Base-by-base conservation (phyloP, 2,797 vertebrate genomes). In the Decapterus maruadsi region DNA sequence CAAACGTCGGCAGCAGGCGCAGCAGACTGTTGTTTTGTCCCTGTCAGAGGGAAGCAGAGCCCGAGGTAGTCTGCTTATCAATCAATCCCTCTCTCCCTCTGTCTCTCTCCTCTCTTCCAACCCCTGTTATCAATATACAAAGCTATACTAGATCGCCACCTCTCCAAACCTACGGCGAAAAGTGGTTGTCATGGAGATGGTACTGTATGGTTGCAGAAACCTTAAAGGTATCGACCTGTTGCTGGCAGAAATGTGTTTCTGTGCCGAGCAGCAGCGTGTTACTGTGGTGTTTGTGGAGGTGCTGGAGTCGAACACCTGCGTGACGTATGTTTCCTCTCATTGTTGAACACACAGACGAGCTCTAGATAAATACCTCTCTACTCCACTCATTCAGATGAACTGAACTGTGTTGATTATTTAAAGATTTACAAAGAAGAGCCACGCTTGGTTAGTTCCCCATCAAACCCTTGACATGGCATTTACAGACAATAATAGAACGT, bases 31-130 rank as follows among this genome's bases (percentile, higher is more conserved):
- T 95, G 94, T 94, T 96, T 96, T 95, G 95, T 96, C 95, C 94
- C 95, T 95, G 96, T 97, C 95, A 95, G 88, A 95, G 89, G 85
- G 74, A 85, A 86, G 88, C 93, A 93, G 86, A 95, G 93, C 95
- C 94, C 90, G 95, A 95, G 95, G 94, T 95, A 96, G 95, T 95
- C 95, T 95, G 95, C 94, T 96, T 96, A 97, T 98, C 97, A 97
- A 96, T 98, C 96, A 97, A 80, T 92, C 89, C 90, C 89, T 90
- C 90, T 80, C 76, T 76, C 31, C 5, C 31, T 34, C 31, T 34
- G 4, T 34, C 4, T 34, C 31, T 34, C 31, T 34, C 77, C 48
- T 76, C 78, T 86, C 82, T 63, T 84, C 70, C 90, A 93, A 90
- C 91, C 82, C 82, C 70, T 76, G 69, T 71, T 85, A 82, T 89